A percentile compares a stretch with the other conserved stretches of the same genome.
These are phyloP conservation scores for Andrena bicolor DNA, from an alignment of 2,888 invertebrate species.

Conservation along the genomic window DNA sequence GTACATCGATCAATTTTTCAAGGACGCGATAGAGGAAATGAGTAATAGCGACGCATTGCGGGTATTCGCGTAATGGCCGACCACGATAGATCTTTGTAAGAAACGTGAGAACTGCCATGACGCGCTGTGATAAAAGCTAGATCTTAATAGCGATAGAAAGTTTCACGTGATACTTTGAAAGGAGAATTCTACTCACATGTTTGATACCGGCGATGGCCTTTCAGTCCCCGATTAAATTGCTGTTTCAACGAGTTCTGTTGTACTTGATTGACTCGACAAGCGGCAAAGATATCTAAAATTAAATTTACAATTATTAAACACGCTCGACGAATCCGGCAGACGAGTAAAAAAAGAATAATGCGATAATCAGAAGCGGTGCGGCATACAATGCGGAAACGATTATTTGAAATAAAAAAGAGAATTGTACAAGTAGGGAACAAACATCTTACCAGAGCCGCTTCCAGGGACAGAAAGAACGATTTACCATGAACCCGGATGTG, in stretches of 20 bases:
- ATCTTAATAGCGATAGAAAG: not conserved
- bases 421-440: constrained; percentile 24
- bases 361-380: not conserved
- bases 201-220: constrained; percentile 68
- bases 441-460: constrained; percentile 79
- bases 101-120: not conserved
- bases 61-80: constrained; percentile 66
- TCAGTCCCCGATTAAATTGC: constrained; percentile 67
- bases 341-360: not conserved
- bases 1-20: constrained; percentile 1
- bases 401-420: constrained; percentile 21
- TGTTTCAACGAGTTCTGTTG: constrained; percentile 34
- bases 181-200: constrained; percentile 75
- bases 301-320: constrained; percentile 16
- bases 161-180: not conserved
- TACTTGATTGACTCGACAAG: constrained; percentile 47
- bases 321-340: not conserved
- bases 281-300: constrained; percentile 76
- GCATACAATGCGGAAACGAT: constrained; percentile 13
- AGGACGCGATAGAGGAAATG: constrained; percentile 46
- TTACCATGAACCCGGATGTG: constrained; percentile 71
- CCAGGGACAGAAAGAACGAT: constrained; percentile 81
- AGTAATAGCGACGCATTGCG: constrained; percentile 65
- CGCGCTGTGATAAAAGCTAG: not conserved
- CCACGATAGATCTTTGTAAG: not conserved